These are phyloP conservation scores for Oostethus manadensis DNA, from an alignment of 2,113 vertebrate species.

Conservation along the genomic window DNA sequence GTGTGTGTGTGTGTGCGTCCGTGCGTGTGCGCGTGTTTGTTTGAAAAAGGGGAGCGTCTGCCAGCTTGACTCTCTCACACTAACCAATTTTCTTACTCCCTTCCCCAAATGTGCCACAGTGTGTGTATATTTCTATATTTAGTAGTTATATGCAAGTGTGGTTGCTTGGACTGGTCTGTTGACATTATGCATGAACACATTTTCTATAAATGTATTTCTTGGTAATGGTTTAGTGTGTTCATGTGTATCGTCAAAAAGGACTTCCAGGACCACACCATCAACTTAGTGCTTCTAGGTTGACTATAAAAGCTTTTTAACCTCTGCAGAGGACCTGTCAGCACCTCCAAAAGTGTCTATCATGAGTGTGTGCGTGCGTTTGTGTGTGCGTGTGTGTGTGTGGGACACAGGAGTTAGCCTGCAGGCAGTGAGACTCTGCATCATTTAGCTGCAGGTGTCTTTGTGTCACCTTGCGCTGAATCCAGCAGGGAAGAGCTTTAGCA, in stretches of 20 bases:
- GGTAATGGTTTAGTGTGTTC: neutral
- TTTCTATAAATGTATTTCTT: neutral
- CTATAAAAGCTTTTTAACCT: slow-evolving; percentile 64
- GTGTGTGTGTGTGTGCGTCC: slow-evolving; percentile 7
- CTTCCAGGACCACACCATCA: slow-evolving; percentile 22
- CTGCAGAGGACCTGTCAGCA: slow-evolving; percentile 60
- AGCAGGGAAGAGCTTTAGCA: slow-evolving; percentile 43
- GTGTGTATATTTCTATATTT: slow-evolving; percentile 13
- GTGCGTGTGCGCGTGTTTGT: neutral
- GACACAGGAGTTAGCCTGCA: slow-evolving; percentile 25
- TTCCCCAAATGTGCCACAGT: slow-evolving; percentile 22
- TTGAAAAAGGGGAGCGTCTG: neutral
- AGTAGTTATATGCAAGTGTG: neutral
- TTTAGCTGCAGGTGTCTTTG: slow-evolving; percentile 51
- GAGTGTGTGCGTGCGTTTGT: slow-evolving; percentile 4
- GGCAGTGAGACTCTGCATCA: slow-evolving; percentile 55
- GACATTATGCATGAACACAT: slow-evolving; percentile 4
- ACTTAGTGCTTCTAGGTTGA: slow-evolving; percentile 36
- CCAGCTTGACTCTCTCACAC: slow-evolving; percentile 42
- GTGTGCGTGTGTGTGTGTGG: slow-evolving; percentile 17
- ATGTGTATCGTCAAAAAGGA: slow-evolving; percentile 7
- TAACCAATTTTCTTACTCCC: slow-evolving; percentile 35
- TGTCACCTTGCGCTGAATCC: slow-evolving; percentile 52
- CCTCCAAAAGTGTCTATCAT: slow-evolving; percentile 39
- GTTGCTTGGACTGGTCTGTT: neutral